phyloP scores from a whole-genome alignment of 2,888 invertebrate species.

The Molanna angustata region DNA sequence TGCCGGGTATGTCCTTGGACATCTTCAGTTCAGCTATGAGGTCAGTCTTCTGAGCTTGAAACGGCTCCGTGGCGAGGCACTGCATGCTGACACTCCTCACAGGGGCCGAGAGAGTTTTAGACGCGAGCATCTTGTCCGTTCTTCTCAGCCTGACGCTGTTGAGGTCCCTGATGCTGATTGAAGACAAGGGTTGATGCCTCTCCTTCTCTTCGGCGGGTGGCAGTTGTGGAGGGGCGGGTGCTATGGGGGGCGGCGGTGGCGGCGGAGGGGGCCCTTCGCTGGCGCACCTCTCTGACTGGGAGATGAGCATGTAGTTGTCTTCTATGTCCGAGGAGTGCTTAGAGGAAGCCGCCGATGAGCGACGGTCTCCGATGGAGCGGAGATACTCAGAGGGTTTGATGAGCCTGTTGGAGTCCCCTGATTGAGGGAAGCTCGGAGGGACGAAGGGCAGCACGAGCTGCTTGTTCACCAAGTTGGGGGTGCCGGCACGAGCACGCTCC shows the following conservation, averaged over 20 bases:
- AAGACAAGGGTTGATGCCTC: conserved; percentile 72
- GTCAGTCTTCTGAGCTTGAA: conserved; percentile 73
- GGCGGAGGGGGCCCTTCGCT: conserved; percentile 43
- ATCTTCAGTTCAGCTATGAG: conserved; percentile 89
- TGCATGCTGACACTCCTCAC: conserved; percentile 74
- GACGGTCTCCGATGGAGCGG: conserved; percentile 71
- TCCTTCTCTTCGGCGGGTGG: conserved; percentile 37
- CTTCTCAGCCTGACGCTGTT: conserved; percentile 79
- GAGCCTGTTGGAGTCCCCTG: conserved; percentile 74
- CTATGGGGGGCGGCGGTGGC: conserved; percentile 56
- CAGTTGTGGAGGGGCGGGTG: conserved; percentile 52
- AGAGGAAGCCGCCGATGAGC: conserved; percentile 50
- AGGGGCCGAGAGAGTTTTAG: conserved; percentile 83
- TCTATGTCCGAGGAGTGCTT: conserved; percentile 43
- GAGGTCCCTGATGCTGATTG: conserved; percentile 84
- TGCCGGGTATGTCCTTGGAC: conserved; percentile 91
- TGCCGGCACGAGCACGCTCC: conserved; percentile 50
- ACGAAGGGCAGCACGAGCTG: conserved; percentile 86
- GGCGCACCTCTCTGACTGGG: conserved; percentile 41
- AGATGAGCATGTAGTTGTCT: conserved; percentile 36
- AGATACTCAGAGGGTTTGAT: conserved; percentile 93
- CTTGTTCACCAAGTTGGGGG: conserved; percentile 73
- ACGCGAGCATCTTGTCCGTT: conserved; percentile 69
- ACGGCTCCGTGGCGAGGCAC: conserved; percentile 68
- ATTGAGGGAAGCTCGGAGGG: conserved; percentile 83